Conservation (phyloP, 2,113 vertebrate species). For the Delphinus delphis region DNA sequence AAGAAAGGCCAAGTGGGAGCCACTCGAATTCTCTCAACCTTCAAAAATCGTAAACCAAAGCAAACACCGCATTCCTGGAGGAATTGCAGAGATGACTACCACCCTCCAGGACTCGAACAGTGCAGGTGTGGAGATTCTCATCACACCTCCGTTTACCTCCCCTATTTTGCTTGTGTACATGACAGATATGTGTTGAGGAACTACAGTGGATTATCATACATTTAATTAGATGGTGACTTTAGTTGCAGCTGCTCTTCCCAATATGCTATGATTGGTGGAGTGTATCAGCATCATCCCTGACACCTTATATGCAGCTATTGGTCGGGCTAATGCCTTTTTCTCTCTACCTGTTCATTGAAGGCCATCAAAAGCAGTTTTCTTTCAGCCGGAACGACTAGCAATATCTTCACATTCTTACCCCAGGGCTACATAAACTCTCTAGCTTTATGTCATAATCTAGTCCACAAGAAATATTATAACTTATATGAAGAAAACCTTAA, state of each 20-base stretch:
- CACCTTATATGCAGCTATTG: background rate
- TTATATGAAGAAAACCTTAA: no score
- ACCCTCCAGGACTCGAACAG: background rate
- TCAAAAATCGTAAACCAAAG: background rate
- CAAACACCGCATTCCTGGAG: background rate
- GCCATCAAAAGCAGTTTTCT: background rate
- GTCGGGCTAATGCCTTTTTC: background rate
- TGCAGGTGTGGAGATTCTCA: background rate
- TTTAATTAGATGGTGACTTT: background rate
- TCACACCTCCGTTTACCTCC: background rate
- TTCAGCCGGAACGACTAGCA: background rate
- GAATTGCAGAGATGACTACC: background rate
- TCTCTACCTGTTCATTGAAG: background rate
- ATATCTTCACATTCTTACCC: background rate
- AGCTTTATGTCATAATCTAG: background rate
- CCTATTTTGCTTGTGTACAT: background rate
- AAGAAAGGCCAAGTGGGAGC: background rate
- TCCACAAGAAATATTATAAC: background rate
- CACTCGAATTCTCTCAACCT: background rate
- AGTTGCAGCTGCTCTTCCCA: background rate
- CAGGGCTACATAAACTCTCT: background rate
- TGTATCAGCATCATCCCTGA: background rate
- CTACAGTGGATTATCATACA: background rate
- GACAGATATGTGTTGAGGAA: background rate
- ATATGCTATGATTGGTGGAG: background rate